phyloP scores from a whole-genome alignment of 1,140 invertebrate genomes.

The Meloidogyne hapla region DNA sequence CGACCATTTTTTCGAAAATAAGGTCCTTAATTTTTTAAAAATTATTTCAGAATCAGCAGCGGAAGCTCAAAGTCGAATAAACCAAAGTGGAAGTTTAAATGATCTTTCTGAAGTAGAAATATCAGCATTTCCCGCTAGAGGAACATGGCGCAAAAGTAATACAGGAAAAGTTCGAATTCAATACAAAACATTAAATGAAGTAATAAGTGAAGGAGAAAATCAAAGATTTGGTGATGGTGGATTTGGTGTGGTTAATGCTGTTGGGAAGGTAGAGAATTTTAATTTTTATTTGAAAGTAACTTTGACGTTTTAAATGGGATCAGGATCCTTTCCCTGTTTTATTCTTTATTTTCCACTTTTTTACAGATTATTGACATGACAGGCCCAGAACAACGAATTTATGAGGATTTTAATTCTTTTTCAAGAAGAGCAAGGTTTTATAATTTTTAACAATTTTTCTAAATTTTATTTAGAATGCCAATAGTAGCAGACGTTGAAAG shows the following conservation, averaged over 20 bases:
- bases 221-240: conserved; percentile 4
- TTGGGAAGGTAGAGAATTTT: neutral
- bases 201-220: conserved; percentile 64
- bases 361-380: conserved; percentile 99
- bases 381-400: conserved; percentile 84
- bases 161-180: conserved; percentile 73
- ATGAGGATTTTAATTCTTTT: conserved; percentile 70
- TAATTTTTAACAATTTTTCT: conserved; percentile 20
- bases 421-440: conserved; percentile 55
- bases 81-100: neutral
- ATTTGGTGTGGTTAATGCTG: neutral
- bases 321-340: too few relatives aligned
- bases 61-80: conserved; percentile 52
- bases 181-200: conserved; percentile 87
- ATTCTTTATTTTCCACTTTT: conserved; percentile 13
- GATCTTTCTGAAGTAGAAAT: conserved; percentile 37
- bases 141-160: conserved; percentile 58
- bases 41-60: conserved; percentile 55
- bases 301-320: too few relatives aligned
- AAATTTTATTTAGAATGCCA: conserved; percentile 25
- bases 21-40: too few relatives aligned
- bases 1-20: too few relatives aligned
- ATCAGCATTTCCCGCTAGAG: conserved; percentile 8
- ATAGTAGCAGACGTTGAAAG: conserved; percentile 43
- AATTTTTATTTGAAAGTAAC: neutral